These are phyloP conservation scores for Cephus runcator DNA, from an alignment of 2,888 invertebrate species.

Conservation along the genomic window DNA sequence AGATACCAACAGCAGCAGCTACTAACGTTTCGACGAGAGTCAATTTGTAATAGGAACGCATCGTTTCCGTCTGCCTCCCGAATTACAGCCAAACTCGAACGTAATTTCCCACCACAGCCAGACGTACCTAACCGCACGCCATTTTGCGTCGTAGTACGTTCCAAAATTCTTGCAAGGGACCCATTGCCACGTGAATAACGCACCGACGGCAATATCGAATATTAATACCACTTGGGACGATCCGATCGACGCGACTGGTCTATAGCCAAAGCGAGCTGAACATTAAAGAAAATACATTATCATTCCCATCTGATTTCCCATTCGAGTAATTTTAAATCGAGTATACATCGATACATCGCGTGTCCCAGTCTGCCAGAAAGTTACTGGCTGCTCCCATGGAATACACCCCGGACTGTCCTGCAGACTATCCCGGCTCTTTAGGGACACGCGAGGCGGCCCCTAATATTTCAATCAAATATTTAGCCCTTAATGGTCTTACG, in stretches of 20 bases:
- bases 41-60: neutral
- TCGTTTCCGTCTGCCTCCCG: neutral
- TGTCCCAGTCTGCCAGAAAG: neutral
- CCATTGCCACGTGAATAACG: neutral
- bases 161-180: neutral
- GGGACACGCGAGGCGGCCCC: constrained; percentile 50
- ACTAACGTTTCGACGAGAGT: neutral
- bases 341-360: neutral
- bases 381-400: neutral
- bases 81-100: neutral
- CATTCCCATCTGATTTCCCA: neutral
- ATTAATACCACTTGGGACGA: neutral
- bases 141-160: neutral
- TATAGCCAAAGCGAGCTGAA: neutral
- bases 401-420: neutral
- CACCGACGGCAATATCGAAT: neutral
- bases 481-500: constrained; percentile 52
- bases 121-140: neutral
- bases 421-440: constrained; percentile 34
- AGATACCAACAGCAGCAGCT: neutral
- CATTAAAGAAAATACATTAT: neutral
- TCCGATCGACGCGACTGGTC: neutral
- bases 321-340: neutral
- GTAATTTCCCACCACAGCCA: neutral
- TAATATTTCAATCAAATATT: constrained; percentile 60